phyloP scores from a whole-genome alignment of 2,797 vertebrate species.

The Enteromius trimaculatus region DNA sequence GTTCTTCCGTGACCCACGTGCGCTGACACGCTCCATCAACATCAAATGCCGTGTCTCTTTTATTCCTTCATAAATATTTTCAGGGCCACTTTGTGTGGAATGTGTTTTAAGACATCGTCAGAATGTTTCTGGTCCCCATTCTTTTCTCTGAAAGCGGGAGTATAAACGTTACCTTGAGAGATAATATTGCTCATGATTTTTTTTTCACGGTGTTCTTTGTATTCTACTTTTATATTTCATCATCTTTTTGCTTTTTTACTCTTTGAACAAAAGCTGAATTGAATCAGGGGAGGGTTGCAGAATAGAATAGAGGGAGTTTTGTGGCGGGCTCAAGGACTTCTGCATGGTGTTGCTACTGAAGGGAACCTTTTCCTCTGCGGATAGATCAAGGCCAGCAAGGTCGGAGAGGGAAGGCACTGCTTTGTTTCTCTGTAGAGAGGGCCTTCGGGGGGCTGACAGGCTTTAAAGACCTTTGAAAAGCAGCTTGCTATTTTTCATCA shows the following conservation, averaged over 20 bases:
- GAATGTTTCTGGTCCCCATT: constrained; percentile 48
- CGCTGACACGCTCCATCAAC: constrained; percentile 53
- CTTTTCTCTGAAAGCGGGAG: constrained; percentile 42
- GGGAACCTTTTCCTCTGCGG: constrained; percentile 59
- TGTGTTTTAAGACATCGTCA: constrained; percentile 53
- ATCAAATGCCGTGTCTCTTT: constrained; percentile 45
- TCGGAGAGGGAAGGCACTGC: constrained; percentile 49
- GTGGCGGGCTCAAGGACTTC: constrained; percentile 63
- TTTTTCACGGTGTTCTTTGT: constrained; percentile 45
- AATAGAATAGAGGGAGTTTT: constrained; percentile 56
- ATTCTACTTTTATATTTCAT: constrained; percentile 57
- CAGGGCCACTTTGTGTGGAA: constrained; percentile 51
- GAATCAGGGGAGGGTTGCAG: constrained; percentile 45
- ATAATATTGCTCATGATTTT: constrained; percentile 54
- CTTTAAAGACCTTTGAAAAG: constrained; percentile 56
- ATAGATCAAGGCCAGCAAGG: constrained; percentile 59
- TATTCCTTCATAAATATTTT: constrained; percentile 60
- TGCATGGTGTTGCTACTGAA: constrained; percentile 59
- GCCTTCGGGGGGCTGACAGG: constrained; percentile 42
- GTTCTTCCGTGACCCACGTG: constrained; percentile 44
- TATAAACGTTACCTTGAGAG: constrained; percentile 62
- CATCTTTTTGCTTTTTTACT: constrained; percentile 42
- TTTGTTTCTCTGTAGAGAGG: constrained; percentile 52
- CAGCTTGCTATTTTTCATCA: constrained; percentile 46
- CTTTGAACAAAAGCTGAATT: constrained; percentile 54